Conservation (phyloP, 2,888 invertebrate genomes). For the Plemyria rubiginata region DNA sequence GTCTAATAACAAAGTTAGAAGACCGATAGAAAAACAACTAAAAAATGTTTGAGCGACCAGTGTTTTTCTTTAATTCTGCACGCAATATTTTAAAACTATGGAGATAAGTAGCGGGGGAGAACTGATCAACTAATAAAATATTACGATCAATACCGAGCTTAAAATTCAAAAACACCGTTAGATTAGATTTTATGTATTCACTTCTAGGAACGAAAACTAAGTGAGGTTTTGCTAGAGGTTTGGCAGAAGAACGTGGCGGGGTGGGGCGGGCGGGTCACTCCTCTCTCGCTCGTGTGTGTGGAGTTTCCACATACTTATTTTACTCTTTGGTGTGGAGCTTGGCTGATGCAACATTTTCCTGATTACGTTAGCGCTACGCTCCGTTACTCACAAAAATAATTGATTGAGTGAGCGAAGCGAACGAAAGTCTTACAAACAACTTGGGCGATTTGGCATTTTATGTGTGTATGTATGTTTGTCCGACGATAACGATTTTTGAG, state of each 20-base stretch:
- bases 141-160: neutral
- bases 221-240: neutral
- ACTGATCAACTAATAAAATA: neutral
- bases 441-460: too few relatives aligned
- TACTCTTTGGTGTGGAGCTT: too few relatives aligned
- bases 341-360: neutral
- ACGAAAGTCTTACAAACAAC: too few relatives aligned
- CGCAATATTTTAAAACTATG: neutral
- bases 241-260: too few relatives aligned
- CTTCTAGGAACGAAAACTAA: neutral
- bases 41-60: neutral
- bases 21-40: constrained; percentile 54
- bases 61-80: neutral
- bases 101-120: neutral
- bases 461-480: too few relatives aligned
- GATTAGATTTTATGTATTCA: neutral
- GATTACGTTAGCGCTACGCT: neutral
- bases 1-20: constrained; percentile 62
- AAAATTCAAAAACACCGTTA: neutral
- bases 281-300: too few relatives aligned
- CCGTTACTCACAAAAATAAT: neutral
- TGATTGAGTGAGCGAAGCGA: too few relatives aligned
- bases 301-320: too few relatives aligned
- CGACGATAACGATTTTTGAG: too few relatives aligned
- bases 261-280: too few relatives aligned